Conservation (phyloP, 2,888 invertebrate genomes). For the Strigamia crassipes region DNA sequence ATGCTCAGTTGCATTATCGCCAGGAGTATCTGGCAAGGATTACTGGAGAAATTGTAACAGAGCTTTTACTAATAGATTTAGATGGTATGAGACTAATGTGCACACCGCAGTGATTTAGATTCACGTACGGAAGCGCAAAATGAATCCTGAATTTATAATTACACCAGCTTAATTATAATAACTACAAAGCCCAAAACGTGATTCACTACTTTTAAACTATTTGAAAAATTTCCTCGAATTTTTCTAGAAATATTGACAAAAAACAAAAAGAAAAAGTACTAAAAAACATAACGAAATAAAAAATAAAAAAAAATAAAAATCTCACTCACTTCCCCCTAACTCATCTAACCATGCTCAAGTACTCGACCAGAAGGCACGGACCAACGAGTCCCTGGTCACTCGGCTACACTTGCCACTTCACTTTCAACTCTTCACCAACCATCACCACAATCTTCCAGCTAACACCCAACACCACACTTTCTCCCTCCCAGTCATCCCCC, state of each 20-base stretch:
- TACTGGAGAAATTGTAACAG: too few species aligned
- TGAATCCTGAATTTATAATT: too few species aligned
- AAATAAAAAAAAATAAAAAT: too few species aligned
- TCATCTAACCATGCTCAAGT: not conserved
- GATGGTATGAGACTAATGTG: too few species aligned
- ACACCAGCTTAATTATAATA: too few species aligned
- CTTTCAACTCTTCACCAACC: constrained; percentile 20
- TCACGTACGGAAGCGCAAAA: too few species aligned
- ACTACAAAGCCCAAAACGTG: too few species aligned
- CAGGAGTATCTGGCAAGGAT: too few species aligned
- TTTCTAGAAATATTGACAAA: not conserved
- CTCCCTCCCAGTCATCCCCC: constrained; percentile 23
- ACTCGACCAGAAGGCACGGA: constrained; percentile 6
- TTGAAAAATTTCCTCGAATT: not conserved
- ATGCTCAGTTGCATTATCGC: too few species aligned
- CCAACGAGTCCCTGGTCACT: constrained; percentile 40
- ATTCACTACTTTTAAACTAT: too few species aligned
- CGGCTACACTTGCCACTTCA: constrained; percentile 38
- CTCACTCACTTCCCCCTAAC: not conserved
- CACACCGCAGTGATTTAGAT: too few species aligned
- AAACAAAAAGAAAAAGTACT: not conserved
- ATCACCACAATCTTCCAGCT: constrained; percentile 35
- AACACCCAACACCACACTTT: constrained; percentile 32
- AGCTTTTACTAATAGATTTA: too few species aligned
- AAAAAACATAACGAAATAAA: not conserved